Base-by-base conservation (phyloP, 2,888 invertebrate species). In the Pammene aurita region DNA sequence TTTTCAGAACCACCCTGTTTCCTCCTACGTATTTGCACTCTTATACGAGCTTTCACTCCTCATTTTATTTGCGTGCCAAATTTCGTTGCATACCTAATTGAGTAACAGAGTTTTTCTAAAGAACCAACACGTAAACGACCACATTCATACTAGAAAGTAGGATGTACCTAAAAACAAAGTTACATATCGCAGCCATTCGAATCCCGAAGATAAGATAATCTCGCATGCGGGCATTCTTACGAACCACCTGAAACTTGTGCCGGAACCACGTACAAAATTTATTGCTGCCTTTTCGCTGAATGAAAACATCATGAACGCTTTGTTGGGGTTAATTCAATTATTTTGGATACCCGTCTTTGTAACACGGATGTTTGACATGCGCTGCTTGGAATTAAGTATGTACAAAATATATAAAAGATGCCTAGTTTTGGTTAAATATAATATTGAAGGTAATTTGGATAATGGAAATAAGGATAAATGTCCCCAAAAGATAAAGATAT, bases 261-360 rank as follows among this genome's bases (percentile, higher is more conserved):
- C 46, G 63, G 54, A 65, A 60, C 65, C 69, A 69, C 69, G 69
- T 69, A 69, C 60, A 34, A 69, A 64, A 65, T 55, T 52, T 69
- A 69, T 54, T 69, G 60, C 46, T 35, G 54, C 44, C 55, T 55
- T 64, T 55, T 65, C 58, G 65, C 54, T 68, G 57, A 60, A 69
- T 69, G 44, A 64, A 63, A 54, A 64, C 68, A 64, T 60, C 52
- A 65, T 54, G 64, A 60, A 52, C 50, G 56, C 57, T 52, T 64
- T 68, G 57, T 64, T 69, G 54, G 44, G 54, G 46, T 48, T 64
- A 42, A 65, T 65, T 65, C 60, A 46, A 54, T 69, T 69, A 10
- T 14, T 60, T 26, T 41, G 41, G 38, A 46, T 63, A 63, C 35
- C 44, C 11, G 16, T 41, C 41, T 52, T 52, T 50, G 48, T 18